Evolutionary conservation across 2,888 invertebrate species (phyloP), one percentile per base, ranked within the genome.

Genomic region (Heliothis peltigera): DNA sequence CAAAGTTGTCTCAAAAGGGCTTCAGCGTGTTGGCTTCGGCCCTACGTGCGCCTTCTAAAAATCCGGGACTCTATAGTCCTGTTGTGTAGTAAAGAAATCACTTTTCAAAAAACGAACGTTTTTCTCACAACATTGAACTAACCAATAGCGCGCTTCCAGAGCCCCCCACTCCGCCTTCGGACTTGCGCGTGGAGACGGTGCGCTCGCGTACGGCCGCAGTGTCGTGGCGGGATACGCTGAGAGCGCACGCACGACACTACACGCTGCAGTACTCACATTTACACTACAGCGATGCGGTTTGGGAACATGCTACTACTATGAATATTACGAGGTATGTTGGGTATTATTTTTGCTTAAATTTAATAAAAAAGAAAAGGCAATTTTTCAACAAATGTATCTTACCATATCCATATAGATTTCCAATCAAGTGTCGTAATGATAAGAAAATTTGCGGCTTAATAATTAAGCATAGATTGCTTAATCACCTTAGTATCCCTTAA

Each of bases 111-210:
- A 44, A 44, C 4, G 7, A 44, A 44, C n/a, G 5, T 3, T 39
- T 0, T 39, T n/a, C 32, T n/a, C n/a, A 5, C n/a, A 15, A 5
- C 39, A n/a, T 12, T 10, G 4, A 46, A 46, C 12, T 6, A n/a
- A 46, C 15, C 15, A 46, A 15, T 46, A 12, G 2, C 19, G 4
- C 4, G 17, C 12, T 21, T 75, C 0, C 82, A 95, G 95, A 95
- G 66, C 95, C 95, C 0, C 95, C 95, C 0, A 91, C 92, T 0
- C 93, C 94, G 0, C 95, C 95, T 0, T 87, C 91, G 3, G 95
- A 95, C 43, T 63, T 95, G 0, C 89, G 92, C 3, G 76, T 93
- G 3, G 92, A 93, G 28, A 77, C 87, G 0, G 89, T 93, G 0
- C 83, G 87, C 1, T 87, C 94, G 0, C 90, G 95, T 1, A 72